These are phyloP conservation scores for Cynocephalus volans DNA, from an alignment of 2,113 vertebrate species.

Conservation along the genomic window DNA sequence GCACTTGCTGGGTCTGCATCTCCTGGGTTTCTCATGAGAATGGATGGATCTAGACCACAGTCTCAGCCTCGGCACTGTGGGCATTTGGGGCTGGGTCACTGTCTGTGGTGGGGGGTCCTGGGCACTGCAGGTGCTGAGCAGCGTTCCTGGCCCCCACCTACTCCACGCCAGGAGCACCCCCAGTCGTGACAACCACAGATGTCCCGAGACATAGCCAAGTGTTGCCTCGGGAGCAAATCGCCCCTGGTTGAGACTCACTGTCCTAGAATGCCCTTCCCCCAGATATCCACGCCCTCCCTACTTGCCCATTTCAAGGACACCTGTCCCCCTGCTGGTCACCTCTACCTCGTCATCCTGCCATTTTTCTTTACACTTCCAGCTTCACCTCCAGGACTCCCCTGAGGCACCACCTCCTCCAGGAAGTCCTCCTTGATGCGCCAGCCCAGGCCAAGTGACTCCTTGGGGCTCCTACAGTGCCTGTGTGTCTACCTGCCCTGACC, in stretches of 20 bases:
- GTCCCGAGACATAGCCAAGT: neutral
- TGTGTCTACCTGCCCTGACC: neutral
- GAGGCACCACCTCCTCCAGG: neutral
- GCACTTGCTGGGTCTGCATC: neutral
- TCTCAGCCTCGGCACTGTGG: neutral
- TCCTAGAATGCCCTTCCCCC: neutral
- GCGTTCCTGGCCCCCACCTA: neutral
- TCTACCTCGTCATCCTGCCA: neutral
- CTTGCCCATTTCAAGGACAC: neutral
- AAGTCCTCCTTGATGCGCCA: neutral
- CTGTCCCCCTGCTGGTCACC: too few species aligned
- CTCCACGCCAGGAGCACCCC: neutral
- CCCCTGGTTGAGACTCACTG: neutral
- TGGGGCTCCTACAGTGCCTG: neutral
- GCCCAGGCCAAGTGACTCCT: neutral
- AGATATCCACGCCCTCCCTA: neutral
- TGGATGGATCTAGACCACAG: neutral
- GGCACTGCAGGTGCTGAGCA: neutral
- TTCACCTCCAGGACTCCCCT: neutral
- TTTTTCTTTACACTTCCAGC: neutral
- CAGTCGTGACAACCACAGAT: too few species aligned
- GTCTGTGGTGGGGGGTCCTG: neutral
- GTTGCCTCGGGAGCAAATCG: neutral
- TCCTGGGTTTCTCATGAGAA: neutral
- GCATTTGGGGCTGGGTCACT: neutral